phyloP scores from a whole-genome alignment of 2,797 vertebrate genomes.

The Pangasius larnaudii region DNA sequence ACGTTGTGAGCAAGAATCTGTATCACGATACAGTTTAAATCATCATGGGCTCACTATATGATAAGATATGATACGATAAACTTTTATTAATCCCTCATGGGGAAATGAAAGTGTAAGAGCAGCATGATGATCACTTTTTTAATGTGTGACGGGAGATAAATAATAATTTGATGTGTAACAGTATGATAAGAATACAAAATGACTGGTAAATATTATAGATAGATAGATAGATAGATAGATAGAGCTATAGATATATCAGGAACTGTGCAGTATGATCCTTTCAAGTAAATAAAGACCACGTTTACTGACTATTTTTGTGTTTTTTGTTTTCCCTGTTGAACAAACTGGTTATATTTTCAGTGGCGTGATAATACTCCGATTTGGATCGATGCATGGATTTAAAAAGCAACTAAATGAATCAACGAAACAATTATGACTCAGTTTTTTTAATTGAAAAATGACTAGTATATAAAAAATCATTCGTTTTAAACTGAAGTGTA shows the following conservation, averaged over 20 bases:
- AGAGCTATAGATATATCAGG: too few relatives aligned
- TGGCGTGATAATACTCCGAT: neutral
- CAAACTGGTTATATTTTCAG: too few relatives aligned
- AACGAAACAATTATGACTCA: neutral
- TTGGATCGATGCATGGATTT: neutral
- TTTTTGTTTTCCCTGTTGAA: neutral
- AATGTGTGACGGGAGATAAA: too few relatives aligned
- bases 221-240: neutral
- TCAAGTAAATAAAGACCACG: too few relatives aligned
- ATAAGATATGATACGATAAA: too few relatives aligned
- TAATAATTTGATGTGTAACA: too few relatives aligned
- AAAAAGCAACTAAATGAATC: neutral
- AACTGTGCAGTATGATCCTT: too few relatives aligned
- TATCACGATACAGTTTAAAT: neutral
- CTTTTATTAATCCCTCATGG: neutral
- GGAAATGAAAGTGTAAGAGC: too few relatives aligned
- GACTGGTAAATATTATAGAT: neutral
- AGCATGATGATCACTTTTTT: neutral
- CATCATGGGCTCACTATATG: neutral
- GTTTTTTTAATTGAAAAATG: too few relatives aligned
- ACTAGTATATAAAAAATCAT: too few relatives aligned
- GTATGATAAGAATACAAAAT: too few relatives aligned
- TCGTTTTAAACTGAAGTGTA: too few relatives aligned
- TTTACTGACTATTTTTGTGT: neutral
- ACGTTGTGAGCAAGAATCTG: neutral